These are phyloP conservation scores for Florisuga fusca DNA, from an alignment of 2,797 vertebrate species.

Conservation along the genomic window DNA sequence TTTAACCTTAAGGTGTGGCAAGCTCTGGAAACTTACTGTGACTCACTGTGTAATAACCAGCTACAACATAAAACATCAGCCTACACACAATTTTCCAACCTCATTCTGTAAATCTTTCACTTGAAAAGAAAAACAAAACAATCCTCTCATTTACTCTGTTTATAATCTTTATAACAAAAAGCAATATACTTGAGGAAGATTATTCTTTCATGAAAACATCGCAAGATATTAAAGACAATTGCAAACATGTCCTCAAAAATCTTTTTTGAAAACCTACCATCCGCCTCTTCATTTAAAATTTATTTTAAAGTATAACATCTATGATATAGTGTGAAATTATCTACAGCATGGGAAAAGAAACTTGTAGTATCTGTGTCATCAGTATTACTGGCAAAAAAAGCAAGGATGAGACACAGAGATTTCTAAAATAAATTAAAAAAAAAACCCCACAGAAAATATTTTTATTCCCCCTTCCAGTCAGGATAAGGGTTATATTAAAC, in stretches of 20 bases:
- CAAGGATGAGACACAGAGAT: neutral
- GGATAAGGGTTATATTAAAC: neutral
- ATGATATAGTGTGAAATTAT: neutral
- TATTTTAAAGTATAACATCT: neutral
- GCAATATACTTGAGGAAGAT: neutral
- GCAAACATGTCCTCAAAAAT: neutral
- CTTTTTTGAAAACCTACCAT: neutral
- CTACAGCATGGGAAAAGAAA: neutral
- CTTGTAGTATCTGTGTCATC: neutral
- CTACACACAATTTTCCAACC: conserved; percentile 81
- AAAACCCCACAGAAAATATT: neutral
- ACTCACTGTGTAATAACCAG: conserved; percentile 80
- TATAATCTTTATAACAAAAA: conserved; percentile 31
- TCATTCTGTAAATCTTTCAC: conserved; percentile 76
- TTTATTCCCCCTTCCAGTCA: neutral
- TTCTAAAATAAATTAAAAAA: neutral
- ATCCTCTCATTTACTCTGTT: conserved; percentile 47
- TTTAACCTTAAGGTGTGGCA: conserved; percentile 81
- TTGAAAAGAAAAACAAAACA: conserved; percentile 75
- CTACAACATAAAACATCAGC: conserved; percentile 77
- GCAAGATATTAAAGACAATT: neutral
- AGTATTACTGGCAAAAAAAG: neutral
- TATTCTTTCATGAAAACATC: conserved; percentile 6
- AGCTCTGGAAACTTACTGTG: conserved; percentile 80
- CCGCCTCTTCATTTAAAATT: neutral